phyloP scores from a whole-genome alignment of 1,140 invertebrate genomes.

The Hycleus cichorii region DNA sequence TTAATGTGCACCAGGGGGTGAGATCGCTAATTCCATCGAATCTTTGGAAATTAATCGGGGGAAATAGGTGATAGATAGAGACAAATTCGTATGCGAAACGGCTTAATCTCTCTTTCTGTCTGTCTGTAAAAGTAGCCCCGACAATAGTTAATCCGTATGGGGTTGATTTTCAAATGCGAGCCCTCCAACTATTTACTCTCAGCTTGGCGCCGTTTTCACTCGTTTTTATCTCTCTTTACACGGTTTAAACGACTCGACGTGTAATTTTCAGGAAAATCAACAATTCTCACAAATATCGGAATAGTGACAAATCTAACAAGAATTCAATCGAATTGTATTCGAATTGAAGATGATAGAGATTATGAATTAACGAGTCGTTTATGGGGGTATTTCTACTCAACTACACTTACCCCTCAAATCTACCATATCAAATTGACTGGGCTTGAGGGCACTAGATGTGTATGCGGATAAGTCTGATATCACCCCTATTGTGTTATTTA shows the following conservation, averaged over 20 bases:
- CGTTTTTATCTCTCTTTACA: slow-evolving; percentile 30
- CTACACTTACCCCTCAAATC: slow-evolving; percentile 22
- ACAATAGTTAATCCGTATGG: slow-evolving; percentile 33
- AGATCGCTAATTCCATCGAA: too few relatives aligned
- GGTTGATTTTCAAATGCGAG: slow-evolving; percentile 29
- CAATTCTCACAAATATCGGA: too few relatives aligned
- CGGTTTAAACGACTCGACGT: slow-evolving; percentile 4
- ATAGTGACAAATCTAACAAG: background rate
- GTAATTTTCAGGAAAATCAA: too few relatives aligned
- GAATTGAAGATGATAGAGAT: background rate
- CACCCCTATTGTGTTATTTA: background rate
- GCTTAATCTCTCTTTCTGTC: slow-evolving; percentile 12
- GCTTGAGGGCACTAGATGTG: background rate
- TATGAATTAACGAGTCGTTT: background rate
- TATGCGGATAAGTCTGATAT: background rate
- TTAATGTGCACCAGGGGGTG: too few relatives aligned
- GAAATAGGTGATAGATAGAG: background rate
- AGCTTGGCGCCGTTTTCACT: slow-evolving; percentile 33
- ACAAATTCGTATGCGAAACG: slow-evolving; percentile 17
- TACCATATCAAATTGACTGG: slow-evolving; percentile 29
- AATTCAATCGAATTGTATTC: background rate
- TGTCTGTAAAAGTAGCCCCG: slow-evolving; percentile 12
- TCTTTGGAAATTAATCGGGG: too few relatives aligned
- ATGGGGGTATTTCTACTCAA: background rate
- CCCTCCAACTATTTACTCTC: slow-evolving; percentile 32